Evolutionary conservation across 2,888 invertebrate species (phyloP).

Genomic region (Caenorhabditis panamensis): DNA sequence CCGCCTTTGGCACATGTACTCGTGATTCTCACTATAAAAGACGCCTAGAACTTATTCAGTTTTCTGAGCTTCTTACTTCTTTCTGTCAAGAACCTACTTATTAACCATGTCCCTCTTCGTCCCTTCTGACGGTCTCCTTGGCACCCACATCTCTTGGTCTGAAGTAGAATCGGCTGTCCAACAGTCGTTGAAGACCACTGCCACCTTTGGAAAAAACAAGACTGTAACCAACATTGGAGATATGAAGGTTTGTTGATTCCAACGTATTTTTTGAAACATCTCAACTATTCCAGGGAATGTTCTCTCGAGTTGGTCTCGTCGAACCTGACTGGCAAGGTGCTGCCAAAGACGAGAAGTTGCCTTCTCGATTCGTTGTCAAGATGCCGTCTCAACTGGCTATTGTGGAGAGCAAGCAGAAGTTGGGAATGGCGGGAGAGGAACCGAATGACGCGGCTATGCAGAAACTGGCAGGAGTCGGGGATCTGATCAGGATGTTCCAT

Average conservation of each 20-base stretch:
- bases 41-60: neutral
- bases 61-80: neutral
- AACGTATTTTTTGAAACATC: neutral
- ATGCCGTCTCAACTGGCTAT: constrained; percentile 11
- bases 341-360: constrained; percentile 2
- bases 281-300: constrained; percentile 7
- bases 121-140: constrained; percentile 43
- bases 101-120: constrained; percentile 29
- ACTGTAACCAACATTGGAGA: constrained; percentile 52
- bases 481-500: constrained; percentile 9
- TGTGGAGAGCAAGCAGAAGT: constrained; percentile 3
- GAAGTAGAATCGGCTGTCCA: constrained; percentile 61
- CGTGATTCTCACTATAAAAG: neutral
- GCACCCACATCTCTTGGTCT: constrained; percentile 61
- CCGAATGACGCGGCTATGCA: neutral
- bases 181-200: constrained; percentile 46
- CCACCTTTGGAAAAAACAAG: constrained; percentile 55
- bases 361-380: constrained; percentile 2
- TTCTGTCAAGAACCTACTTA: too few relatives aligned
- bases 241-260: constrained; percentile 47
- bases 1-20: neutral
- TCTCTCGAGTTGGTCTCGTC: constrained; percentile 8
- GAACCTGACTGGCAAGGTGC: constrained; percentile 3
- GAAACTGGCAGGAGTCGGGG: constrained; percentile 3
- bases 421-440: neutral